Evolutionary conservation across 2,888 invertebrate genomes (phyloP), one percentile per base, ranked within the genome.

Genomic region (Tromatobia lineatoria): DNA sequence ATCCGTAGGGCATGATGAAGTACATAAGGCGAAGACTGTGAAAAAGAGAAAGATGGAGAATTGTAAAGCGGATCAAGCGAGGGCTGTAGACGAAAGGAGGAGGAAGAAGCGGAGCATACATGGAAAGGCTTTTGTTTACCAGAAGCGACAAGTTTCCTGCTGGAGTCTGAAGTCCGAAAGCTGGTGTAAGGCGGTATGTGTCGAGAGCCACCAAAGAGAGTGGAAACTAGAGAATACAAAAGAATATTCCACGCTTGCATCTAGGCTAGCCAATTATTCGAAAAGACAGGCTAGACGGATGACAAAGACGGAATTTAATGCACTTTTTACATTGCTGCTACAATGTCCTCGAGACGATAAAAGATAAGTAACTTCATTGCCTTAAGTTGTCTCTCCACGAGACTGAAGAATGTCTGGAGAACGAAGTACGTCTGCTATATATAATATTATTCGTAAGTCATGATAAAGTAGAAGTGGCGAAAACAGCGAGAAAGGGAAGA

Each of bases 121-220:
- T n/a, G n/a, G n/a, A 11, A 20, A 66, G 10, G 7, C 29, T 8
- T 47, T 38, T 18, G 59, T 61, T 18, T 6, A 45, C 18, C 23
- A 80, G 52, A 18, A 23, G 10, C 18, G 59, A n/a, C n/a, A n/a
- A n/a, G 45, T 10, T 29, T 29, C 4, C 4, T 29, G 29, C 34
- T 57, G 57, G 47, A 79, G 50, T 75, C 38, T 52, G 42, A 52
- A 50, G 25, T 54, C 25, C 25, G 70, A 2, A 57, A 10, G 45
- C 45, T 47, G 45, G 52, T 34, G 42, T 34, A 67, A 47, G 29
- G 47, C 38, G 64, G 13, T 8, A 29, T 23, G 70, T 50, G 66
- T 81, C 47, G 75, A 77, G 57, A 73, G 67, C 75, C n/a, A n/a
- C n/a, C n/a, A n/a, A n/a, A n/a, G n/a, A n/a, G 82, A 76, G 83